Conservation (phyloP, 2,113 vertebrate genomes). For the human (Homo sapiens) region DNA sequence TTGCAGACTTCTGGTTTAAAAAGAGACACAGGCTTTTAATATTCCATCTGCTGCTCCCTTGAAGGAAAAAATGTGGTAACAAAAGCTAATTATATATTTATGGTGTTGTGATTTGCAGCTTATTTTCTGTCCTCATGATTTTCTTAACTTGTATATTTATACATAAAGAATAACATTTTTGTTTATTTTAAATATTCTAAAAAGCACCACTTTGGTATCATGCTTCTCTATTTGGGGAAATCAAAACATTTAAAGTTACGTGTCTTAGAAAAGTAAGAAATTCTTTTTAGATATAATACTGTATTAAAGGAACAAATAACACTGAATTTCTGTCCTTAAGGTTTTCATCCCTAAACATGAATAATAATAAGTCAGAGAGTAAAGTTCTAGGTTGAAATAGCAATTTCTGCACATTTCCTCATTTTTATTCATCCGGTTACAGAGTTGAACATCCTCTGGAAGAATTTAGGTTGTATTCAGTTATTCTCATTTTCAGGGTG, state of each 20-base stretch:
- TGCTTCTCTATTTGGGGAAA: not conserved
- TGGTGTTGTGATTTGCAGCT: not conserved
- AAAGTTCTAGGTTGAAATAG: not conserved
- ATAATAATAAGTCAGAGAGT: not conserved
- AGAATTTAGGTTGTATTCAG: not conserved
- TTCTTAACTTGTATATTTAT: not conserved
- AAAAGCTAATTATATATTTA: not conserved
- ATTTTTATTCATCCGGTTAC: not conserved
- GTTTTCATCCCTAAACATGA: not conserved
- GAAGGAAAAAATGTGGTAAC: not conserved
- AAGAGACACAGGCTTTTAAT: not conserved
- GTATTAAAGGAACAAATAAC: not conserved
- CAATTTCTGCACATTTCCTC: not conserved
- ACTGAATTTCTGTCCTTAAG: not conserved
- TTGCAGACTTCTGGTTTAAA: not conserved
- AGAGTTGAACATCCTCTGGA: not conserved
- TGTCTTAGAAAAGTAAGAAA: not conserved
- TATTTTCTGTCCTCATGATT: not conserved
- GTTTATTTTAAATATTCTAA: constrained; percentile 17
- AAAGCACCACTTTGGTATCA: not conserved
- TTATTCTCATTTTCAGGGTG: not conserved
- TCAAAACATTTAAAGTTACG: not conserved
- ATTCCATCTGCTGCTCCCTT: not conserved
- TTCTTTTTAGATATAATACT: not conserved
- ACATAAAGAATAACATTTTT: not conserved